Evolutionary conservation across 2,797 vertebrate species (phyloP).

Genomic region (Hydrolagus colliei): DNA sequence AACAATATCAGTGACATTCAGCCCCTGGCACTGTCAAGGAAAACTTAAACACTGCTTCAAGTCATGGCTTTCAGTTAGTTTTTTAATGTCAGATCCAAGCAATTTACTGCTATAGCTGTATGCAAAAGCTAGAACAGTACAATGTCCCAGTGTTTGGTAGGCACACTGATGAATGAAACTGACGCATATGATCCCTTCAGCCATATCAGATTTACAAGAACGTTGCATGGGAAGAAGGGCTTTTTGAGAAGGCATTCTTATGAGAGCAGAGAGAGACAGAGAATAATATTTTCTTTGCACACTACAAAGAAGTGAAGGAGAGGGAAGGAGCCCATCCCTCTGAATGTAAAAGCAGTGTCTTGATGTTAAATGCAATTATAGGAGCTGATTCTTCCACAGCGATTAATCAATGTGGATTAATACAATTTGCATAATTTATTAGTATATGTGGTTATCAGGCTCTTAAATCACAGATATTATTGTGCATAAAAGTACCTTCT

Average conservation of each 20-base stretch:
- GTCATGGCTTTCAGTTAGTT: too few species aligned
- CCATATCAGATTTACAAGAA: neutral
- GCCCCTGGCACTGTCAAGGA: too few species aligned
- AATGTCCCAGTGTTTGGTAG: too few species aligned
- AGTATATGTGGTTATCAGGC: neutral
- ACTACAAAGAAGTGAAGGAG: too few species aligned
- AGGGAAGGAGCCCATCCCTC: neutral
- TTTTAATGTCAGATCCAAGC: too few species aligned
- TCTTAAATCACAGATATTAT: neutral
- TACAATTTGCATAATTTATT: neutral
- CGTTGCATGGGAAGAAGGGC: neutral
- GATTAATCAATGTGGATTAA: neutral
- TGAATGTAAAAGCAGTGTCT: neutral
- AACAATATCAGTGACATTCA: too few species aligned
- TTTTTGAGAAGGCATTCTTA: neutral
- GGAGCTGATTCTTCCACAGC: neutral
- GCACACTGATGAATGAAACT: too few species aligned
- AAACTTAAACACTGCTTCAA: too few species aligned
- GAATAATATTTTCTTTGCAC: neutral
- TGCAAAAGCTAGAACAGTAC: too few species aligned
- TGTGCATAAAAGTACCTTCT: too few species aligned
- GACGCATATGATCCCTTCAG: neutral
- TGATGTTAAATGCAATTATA: slow-evolving; percentile 14
- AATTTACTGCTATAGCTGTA: too few species aligned
- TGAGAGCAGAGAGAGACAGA: neutral